Conservation (phyloP, 2,797 vertebrate species). For the Eremophila alpestris region DNA sequence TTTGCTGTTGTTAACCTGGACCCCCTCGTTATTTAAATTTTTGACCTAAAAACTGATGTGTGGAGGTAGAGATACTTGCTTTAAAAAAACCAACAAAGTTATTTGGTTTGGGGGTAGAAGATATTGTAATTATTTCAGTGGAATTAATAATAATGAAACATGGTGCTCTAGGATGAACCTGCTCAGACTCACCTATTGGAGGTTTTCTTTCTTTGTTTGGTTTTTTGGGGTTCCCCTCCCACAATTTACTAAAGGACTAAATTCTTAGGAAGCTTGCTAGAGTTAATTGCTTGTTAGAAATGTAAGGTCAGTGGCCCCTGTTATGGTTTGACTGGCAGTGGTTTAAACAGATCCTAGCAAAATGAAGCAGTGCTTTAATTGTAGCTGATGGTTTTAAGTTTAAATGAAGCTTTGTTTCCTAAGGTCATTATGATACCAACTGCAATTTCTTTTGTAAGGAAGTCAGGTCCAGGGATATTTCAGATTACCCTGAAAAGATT, state of each 20-base stretch:
- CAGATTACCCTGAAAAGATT: neutral
- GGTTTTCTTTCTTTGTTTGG: neutral
- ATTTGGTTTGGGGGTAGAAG: neutral
- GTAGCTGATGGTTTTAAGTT: neutral
- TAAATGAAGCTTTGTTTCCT: neutral
- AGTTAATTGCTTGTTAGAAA: neutral
- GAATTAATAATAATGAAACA: neutral
- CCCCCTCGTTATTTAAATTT: neutral
- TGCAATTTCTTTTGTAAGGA: neutral
- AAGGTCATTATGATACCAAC: neutral
- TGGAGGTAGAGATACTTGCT: neutral
- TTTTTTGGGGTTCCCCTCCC: accelerated
- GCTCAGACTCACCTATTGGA: neutral
- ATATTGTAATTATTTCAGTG: neutral
- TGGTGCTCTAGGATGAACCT: neutral
- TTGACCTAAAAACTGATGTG: neutral
- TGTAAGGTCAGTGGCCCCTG: neutral
- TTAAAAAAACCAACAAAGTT: neutral
- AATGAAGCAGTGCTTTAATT: neutral
- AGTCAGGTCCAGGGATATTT: neutral
- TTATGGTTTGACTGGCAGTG: neutral
- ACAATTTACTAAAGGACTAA: neutral
- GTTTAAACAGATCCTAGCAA: neutral
- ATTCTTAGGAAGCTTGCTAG: neutral
- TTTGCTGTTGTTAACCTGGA: neutral